Evolutionary conservation across 1,140 invertebrate genomes (phyloP).

Genomic region (Hestina assimilis): DNA sequence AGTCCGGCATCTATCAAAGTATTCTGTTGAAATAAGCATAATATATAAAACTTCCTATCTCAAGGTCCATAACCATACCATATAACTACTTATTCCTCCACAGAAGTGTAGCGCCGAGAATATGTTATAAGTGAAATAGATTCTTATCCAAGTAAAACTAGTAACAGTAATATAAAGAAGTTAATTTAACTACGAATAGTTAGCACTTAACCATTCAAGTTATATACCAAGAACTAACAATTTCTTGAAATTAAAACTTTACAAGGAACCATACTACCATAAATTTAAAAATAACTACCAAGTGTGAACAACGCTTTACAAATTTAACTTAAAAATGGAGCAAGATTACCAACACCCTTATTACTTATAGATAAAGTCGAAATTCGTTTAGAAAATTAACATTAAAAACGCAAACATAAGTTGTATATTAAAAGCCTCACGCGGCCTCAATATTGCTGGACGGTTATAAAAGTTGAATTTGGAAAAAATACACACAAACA

Average conservation of each 20-base stretch:
- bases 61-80: too few relatives aligned
- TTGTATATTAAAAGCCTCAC: constrained; percentile 44
- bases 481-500: constrained; percentile 27
- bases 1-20: too few relatives aligned
- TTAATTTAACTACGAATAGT: neutral
- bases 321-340: neutral
- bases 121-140: too few relatives aligned
- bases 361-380: constrained; percentile 2
- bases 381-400: constrained; percentile 4
- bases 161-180: too few relatives aligned
- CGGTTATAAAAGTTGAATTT: constrained; percentile 48
- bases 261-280: constrained; percentile 33
- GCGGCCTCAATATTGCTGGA: constrained; percentile 50
- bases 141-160: too few relatives aligned
- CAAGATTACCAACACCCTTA: constrained; percentile 4
- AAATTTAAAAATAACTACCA: constrained; percentile 49
- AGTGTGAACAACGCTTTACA: constrained; percentile 41
- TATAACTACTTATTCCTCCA: too few relatives aligned
- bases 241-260: constrained; percentile 29
- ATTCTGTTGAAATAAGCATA: too few relatives aligned
- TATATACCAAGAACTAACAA: constrained; percentile 13
- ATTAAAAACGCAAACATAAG: constrained; percentile 20
- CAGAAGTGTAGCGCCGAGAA: too few relatives aligned
- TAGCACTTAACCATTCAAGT: neutral
- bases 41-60: too few relatives aligned